phyloP scores from a whole-genome alignment of 2,797 vertebrate genomes.

The Urocyon cinereoargenteus region DNA sequence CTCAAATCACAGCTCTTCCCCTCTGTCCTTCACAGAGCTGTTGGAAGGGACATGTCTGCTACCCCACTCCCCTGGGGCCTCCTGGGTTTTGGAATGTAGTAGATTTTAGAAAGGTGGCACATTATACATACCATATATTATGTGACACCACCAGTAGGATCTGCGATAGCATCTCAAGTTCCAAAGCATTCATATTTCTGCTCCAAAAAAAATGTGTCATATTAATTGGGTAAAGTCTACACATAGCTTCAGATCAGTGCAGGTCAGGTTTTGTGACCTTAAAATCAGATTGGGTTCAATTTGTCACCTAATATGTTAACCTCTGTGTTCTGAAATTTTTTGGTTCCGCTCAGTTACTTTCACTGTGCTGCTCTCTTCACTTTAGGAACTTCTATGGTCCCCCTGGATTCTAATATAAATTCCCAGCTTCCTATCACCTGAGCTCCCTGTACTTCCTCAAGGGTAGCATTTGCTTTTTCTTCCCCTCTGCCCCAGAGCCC shows the following conservation, averaged over 20 bases:
- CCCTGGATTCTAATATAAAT: not conserved
- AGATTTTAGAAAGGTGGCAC: not conserved
- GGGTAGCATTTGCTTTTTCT: not conserved
- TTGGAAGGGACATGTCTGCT: too few relatives aligned
- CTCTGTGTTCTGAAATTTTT: not conserved
- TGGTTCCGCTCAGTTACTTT: not conserved
- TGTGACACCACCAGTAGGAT: not conserved
- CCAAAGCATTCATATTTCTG: not conserved
- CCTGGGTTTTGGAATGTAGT: not conserved
- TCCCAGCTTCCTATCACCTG: not conserved
- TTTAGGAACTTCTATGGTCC: too few relatives aligned
- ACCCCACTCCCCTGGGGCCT: not conserved
- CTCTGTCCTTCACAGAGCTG: not conserved
- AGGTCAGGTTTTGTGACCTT: not conserved
- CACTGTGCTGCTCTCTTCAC: not conserved
- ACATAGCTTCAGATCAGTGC: not conserved
- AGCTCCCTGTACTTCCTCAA: not conserved
- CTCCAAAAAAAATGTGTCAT: not conserved
- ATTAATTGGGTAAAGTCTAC: not conserved
- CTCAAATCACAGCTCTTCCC: not conserved
- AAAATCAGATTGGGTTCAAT: not conserved
- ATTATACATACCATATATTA: not conserved
- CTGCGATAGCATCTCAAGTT: not conserved
- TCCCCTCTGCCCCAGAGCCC: not conserved
- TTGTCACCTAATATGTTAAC: not conserved